Conservation (phyloP, 2,797 vertebrate species). For the Rousettus madagascariensis region DNA sequence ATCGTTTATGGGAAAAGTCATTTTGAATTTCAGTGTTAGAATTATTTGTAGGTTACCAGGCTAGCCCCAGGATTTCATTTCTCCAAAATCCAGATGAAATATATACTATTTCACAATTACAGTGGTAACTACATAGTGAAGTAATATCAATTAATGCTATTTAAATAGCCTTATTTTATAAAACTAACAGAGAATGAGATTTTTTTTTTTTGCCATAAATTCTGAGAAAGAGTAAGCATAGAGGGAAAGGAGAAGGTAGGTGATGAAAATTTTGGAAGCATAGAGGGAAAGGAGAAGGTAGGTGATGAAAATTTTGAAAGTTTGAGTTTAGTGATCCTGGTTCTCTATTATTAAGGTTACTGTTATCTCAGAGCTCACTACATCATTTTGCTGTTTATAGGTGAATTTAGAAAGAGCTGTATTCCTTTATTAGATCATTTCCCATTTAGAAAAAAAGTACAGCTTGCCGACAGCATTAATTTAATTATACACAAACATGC, state of each 20-base stretch:
- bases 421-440: background rate
- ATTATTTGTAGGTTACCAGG: background rate
- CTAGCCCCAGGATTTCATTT: background rate
- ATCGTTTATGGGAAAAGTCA: background rate
- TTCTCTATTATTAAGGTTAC: background rate
- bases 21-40: slow-evolving; percentile 39
- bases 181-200: background rate
- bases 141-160: background rate
- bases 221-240: background rate
- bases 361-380: background rate
- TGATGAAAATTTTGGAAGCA: background rate
- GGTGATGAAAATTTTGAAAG: background rate
- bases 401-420: slow-evolving; percentile 13
- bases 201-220: background rate
- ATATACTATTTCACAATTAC: background rate
- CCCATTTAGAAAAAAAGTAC: no score
- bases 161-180: background rate
- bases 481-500: no score
- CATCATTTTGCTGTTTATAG: background rate
- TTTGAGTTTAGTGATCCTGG: background rate
- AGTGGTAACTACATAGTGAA: background rate
- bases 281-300: background rate
- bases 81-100: background rate
- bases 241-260: background rate
- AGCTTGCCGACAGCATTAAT: no score